Evolutionary conservation across 1,140 invertebrate species (phyloP).

Genomic region (Cylas formicarius): DNA sequence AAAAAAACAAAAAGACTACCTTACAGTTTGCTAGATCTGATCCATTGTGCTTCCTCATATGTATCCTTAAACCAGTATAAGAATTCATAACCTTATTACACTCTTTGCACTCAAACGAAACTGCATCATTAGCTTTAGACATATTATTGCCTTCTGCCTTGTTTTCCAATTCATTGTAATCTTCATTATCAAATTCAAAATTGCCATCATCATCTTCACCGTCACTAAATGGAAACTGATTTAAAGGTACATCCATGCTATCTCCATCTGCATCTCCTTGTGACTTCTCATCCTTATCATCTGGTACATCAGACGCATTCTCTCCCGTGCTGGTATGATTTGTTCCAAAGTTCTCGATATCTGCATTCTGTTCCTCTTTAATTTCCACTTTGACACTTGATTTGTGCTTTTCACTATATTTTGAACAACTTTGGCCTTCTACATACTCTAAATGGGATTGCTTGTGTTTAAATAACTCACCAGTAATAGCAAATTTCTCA

Average conservation of each 20-base stretch:
- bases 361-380: constrained; percentile 22
- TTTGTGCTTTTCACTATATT: constrained; percentile 10
- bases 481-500: constrained; percentile 22
- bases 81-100: constrained; percentile 35
- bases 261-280: constrained; percentile 16
- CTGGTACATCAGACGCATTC: constrained; percentile 8
- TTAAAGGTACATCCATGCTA: constrained; percentile 17
- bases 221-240: constrained; percentile 26
- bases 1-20: constrained; percentile 19
- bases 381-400: constrained; percentile 23
- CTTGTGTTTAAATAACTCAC: constrained; percentile 27
- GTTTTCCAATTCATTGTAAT: constrained; percentile 19
- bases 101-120: constrained; percentile 33
- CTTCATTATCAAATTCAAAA: constrained; percentile 11
- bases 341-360: constrained; percentile 7
- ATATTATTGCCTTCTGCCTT: background rate
- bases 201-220: constrained; percentile 23
- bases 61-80: constrained; percentile 32
- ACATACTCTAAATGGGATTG: constrained; percentile 25
- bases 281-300: constrained; percentile 13
- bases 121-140: constrained; percentile 8
- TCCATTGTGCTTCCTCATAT: constrained; percentile 34
- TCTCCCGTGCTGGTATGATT: constrained; percentile 15
- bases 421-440: constrained; percentile 5
- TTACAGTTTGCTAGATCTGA: constrained; percentile 30